phyloP scores from a whole-genome alignment of 30 jellyfish, hydroid and myxozoan species.

The Aurelia sp. region DNA sequence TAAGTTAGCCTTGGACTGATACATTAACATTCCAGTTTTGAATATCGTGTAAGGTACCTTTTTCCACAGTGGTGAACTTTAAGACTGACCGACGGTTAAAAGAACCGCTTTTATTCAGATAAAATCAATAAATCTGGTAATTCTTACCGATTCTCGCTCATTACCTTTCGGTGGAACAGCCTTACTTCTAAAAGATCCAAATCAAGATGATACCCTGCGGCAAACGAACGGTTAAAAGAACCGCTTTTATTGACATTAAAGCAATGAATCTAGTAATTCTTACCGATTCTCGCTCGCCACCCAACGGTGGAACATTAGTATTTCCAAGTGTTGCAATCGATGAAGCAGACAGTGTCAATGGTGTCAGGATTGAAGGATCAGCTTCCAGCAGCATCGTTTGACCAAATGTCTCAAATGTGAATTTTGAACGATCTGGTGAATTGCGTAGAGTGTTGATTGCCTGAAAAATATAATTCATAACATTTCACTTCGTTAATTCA shows the following conservation, averaged over 20 bases:
- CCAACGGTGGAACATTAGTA: slow-evolving; percentile 53
- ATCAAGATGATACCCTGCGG: slow-evolving; percentile 30
- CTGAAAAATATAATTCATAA: not conserved
- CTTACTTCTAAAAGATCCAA: slow-evolving; percentile 69
- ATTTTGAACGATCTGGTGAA: slow-evolving; percentile 88
- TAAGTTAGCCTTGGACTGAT: too few relatives aligned
- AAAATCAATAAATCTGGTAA: too few relatives aligned
- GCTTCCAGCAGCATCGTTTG: slow-evolving; percentile 90
- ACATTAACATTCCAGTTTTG: too few relatives aligned
- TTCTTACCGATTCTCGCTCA: slow-evolving; percentile 67
- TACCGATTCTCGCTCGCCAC: slow-evolving; percentile 74
- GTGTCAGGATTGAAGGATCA: slow-evolving; percentile 84
- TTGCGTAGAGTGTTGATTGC: slow-evolving; percentile 91
- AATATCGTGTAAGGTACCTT: too few relatives aligned
- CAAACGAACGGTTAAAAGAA: too few relatives aligned
- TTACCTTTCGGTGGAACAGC: slow-evolving; percentile 51
- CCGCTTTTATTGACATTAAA: too few relatives aligned
- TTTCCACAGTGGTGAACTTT: too few relatives aligned
- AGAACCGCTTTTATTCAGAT: too few relatives aligned
- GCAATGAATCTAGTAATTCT: not conserved
- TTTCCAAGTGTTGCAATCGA: slow-evolving; percentile 81
- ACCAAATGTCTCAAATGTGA: slow-evolving; percentile 93
- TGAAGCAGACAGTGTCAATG: slow-evolving; percentile 83
- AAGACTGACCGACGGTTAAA: too few relatives aligned
- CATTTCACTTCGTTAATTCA: not conserved